Base-by-base conservation (phyloP, 2,113 vertebrate genomes). In the Ptilonorhynchus violaceus region DNA sequence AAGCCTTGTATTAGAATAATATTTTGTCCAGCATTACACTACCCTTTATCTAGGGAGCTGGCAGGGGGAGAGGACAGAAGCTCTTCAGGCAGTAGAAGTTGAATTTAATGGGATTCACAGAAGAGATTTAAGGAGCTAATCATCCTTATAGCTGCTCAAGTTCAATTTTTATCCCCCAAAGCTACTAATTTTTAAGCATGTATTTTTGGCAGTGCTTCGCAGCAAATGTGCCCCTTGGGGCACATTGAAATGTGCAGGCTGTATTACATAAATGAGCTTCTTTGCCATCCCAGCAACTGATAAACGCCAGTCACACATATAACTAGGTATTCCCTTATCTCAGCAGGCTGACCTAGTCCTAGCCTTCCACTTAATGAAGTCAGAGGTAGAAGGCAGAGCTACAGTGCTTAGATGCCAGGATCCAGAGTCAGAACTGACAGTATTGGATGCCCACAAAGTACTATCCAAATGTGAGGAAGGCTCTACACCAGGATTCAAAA, bases 51-150 rank as follows among this genome's bases (percentile, higher is more conserved):
- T 72, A 44, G 15, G 20, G 47, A 91, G 47, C 15, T 72, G n/a
- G 18, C 8, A 9, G 23, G 6, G 41, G 23, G 7, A 86, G 31
- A 86, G 82, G 49, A 64, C 27, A 94, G 60, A 79, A 93, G 56
- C 52, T 85, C 66, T 85, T 93, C 75, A 86, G 78, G 78, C 91
- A 66, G 55, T 86, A 59, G 59, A 88, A 93, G 79, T 5, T 77
- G 39, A 75, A 92, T 91, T 91, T 90, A 92, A 93, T 74, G 39
- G 88, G 88, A 93, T 96, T 93, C 91, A 55, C 70, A 84, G 67
- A 63, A 74, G 72, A 97, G 88, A 91, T 96, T 96, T 95, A 94
- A 90, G 85, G 85, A 93, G 82, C 88, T 92, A 93, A 96, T 95
- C 85, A 90, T 91, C 41, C 20, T 90, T 88, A 90, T 74, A 93